Evolutionary conservation across 2,797 vertebrate genomes (phyloP), one percentile per base, ranked within the genome.

Genomic region (Myripristis jacobus): DNA sequence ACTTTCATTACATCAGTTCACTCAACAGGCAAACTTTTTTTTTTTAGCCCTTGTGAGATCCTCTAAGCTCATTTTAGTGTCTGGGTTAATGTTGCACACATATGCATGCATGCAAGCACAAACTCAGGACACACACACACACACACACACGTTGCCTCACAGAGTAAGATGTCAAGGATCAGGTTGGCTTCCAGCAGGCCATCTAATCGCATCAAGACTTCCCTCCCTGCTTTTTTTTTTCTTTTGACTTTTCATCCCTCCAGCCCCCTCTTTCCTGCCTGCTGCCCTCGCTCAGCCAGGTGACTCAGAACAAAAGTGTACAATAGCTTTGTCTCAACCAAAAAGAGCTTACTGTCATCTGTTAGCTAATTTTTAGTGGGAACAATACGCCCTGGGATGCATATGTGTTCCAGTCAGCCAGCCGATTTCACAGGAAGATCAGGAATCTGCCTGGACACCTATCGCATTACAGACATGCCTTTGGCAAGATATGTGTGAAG

Each of bases 161-260:
- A 43, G 1, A 31, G n/a, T 19, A 19, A 27, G 29, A 57, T 5
- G 41, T 56, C 66, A 78, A 44, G 54, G 50, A 77, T 81, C 43
- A 75, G 18, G 64, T 29, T 27, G 34, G n/a, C 19, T 34, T 64
- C 29, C 16, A 18, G 8, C 53, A 72, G 55, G 8, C 70, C 34
- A 73, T 58, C 5, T 69, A 70, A 87, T 74, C n/a, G 0, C 56
- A 64, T 75, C 56, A 73, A 69, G 15, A 57, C 46, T 25, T 75
- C 41, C 38, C 22, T 29, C 1, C 21, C 13, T 18, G 21, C 16
- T 41, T 25, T 44, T 24, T 58, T 22, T 47, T 48, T 56, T 29
- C 57, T 64, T 11, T 21, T 55, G n/a, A n/a, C 18, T 18, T 31
- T 50, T 63, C 50, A 52, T 50, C 24, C 5, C 0, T 73, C 31